These are phyloP conservation scores for Drosophila neocordata DNA, from an alignment of 1,140 invertebrate genomes.

Conservation along the genomic window DNA sequence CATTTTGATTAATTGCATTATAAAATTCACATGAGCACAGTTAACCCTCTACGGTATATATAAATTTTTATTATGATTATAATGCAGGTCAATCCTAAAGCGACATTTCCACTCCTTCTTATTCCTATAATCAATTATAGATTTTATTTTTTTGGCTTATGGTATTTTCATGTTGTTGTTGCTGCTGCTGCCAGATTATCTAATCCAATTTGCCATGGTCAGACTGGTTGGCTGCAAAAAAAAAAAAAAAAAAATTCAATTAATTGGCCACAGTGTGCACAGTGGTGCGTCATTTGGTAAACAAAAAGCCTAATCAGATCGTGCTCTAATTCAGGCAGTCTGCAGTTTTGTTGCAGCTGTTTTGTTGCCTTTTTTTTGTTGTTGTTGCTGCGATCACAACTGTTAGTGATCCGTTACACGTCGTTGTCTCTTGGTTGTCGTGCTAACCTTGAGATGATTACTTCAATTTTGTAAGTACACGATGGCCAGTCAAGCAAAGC, in stretches of 20 bases:
- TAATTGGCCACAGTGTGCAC: conserved; percentile 60
- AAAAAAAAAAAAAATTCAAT: conserved; percentile 49
- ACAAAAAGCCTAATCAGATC: conserved; percentile 72
- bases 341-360: conserved; percentile 14
- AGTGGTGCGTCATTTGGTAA: conserved; percentile 64
- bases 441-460: conserved; percentile 78
- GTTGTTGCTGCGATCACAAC: conserved; percentile 28
- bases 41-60: neutral
- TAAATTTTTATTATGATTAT: neutral
- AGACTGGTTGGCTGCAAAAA: conserved; percentile 12
- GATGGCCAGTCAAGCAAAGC: conserved; percentile 42
- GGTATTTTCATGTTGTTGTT: neutral
- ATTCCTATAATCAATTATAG: conserved; percentile 7
- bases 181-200: conserved; percentile 34
- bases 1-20: neutral
- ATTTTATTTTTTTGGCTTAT: neutral
- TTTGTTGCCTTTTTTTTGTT: neutral
- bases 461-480: conserved; percentile 69
- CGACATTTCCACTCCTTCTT: conserved; percentile 3
- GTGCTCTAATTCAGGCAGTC: conserved; percentile 62
- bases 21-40: neutral
- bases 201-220: conserved; percentile 36
- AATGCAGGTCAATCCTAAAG: neutral
- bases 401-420: conserved; percentile 69
- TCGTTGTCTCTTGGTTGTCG: conserved; percentile 53